Base-by-base conservation (phyloP, 2,888 invertebrate species). In the Agrenia bidenticulata region DNA sequence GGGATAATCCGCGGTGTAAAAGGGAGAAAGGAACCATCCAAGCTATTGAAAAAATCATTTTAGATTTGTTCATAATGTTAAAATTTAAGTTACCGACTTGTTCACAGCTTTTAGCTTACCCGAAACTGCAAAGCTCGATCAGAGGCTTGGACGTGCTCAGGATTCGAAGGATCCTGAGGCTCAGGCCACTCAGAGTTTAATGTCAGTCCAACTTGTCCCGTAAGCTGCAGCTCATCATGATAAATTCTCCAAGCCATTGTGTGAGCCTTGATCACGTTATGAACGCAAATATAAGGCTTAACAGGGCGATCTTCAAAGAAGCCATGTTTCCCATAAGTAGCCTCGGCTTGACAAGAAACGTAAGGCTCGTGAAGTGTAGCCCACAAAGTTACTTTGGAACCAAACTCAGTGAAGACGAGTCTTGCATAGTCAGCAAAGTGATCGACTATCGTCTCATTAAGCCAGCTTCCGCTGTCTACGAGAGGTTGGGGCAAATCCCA, bases 341-440 rank as follows among this genome's bases (percentile, higher is more conserved):
- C 65, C 1, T 53, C 49, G 11, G 59, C 57, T 37, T 59, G 32
- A 23, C 74, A 74, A 42, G 70, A 68, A n/a, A 70, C 69, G 5
- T 42, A 49, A 15, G 72, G 72, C 49, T 75, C 73, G 27, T 74
- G 72, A 45, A 72, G 66, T 9, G 68, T 65, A 2, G 63, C 26
- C 68, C 68, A 69, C 15, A 49, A 17, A 17, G 69, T 73, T 67
- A 82, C 84, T 64, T 83, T 80, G 66, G 83, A 83, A 2, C 84
- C 84, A 67, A 82, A 84, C 24, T 77, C 77, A 41, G 79, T 74
- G 70, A 79, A 85, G 0, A 80, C 79, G 42, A 83, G 77, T 23
- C 80, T 77, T 0, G 84, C 83, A 71, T 83, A 85, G 19, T 82
- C 81, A 61, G 79, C 80, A 63, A 83, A 85, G 80, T 83, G 83